phyloP scores from a whole-genome alignment of 2,113 vertebrate species.

The Lophius piscatorius region DNA sequence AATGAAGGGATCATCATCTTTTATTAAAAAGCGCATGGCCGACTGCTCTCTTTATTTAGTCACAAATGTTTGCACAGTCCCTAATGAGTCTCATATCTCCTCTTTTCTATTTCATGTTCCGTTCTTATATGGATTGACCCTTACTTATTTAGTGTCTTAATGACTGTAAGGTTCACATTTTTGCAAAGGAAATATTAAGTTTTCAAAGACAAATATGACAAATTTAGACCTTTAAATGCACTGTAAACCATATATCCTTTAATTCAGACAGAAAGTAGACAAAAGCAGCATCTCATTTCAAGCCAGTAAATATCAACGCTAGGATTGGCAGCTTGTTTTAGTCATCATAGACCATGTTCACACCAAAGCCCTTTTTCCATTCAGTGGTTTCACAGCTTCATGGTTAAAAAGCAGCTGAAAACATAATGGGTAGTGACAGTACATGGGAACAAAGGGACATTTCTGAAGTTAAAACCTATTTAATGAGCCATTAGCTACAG shows the following conservation, averaged over 20 bases:
- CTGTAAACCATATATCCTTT: neutral
- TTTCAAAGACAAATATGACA: neutral
- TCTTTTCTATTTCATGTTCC: neutral
- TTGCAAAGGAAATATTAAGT: neutral
- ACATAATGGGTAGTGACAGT: too few species aligned
- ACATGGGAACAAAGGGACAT: too few species aligned
- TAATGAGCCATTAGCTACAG: too few species aligned
- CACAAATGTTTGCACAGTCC: constrained; percentile 23
- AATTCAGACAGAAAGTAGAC: neutral
- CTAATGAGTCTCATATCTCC: constrained; percentile 31
- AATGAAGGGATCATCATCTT: constrained; percentile 65
- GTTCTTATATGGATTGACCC: neutral
- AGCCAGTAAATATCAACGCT: too few species aligned
- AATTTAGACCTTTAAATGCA: neutral
- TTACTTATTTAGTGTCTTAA: too few species aligned
- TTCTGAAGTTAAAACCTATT: too few species aligned
- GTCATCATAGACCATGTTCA: too few species aligned
- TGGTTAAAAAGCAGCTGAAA: too few species aligned
- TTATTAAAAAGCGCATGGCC: constrained; percentile 53
- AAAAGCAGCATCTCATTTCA: neutral
- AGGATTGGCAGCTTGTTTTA: too few species aligned
- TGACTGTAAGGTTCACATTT: too few species aligned
- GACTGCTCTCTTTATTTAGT: constrained; percentile 30
- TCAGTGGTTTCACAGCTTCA: too few species aligned
- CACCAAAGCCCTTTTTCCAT: too few species aligned